Evolutionary conservation across 2,797 vertebrate genomes (phyloP).

Genomic region (Botia almorhae): DNA sequence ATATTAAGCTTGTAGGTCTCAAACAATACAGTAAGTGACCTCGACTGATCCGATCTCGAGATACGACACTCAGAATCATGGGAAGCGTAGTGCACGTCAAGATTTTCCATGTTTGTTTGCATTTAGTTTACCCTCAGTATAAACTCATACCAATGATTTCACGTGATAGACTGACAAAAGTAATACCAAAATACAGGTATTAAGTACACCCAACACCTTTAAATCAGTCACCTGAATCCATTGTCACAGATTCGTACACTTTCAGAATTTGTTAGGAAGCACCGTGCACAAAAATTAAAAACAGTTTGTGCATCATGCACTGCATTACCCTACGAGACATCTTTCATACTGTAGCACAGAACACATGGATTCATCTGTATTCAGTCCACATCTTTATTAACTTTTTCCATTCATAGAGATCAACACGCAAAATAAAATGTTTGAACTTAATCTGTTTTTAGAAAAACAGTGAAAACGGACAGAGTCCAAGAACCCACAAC

Average conservation of each 20-base stretch:
- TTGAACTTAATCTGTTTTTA: constrained; percentile 55
- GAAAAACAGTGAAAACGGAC: constrained; percentile 64
- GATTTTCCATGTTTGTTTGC: too few relatives aligned
- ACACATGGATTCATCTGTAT: constrained; percentile 11
- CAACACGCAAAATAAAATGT: constrained; percentile 60
- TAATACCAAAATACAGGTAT: too few relatives aligned
- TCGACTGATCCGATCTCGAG: constrained; percentile 2
- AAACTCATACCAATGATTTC: too few relatives aligned
- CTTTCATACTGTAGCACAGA: not conserved
- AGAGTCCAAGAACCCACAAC: constrained; percentile 18
- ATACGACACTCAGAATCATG: constrained; percentile 55
- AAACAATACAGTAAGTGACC: not conserved
- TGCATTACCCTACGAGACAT: too few relatives aligned
- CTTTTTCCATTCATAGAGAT: constrained; percentile 65
- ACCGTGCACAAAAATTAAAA: too few relatives aligned
- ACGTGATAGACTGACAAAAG: too few relatives aligned
- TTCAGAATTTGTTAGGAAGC: too few relatives aligned
- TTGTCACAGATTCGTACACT: too few relatives aligned
- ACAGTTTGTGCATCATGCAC: too few relatives aligned
- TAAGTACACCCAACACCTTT: too few relatives aligned
- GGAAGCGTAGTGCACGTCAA: constrained; percentile 67
- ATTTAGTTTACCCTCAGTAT: too few relatives aligned
- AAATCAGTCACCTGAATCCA: too few relatives aligned
- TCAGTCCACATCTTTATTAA: constrained; percentile 76
- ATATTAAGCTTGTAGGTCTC: not conserved